Evolutionary conservation across 2,113 vertebrate species (phyloP), one percentile per base, ranked within the genome.

Genomic region (Larimichthys polyactis): DNA sequence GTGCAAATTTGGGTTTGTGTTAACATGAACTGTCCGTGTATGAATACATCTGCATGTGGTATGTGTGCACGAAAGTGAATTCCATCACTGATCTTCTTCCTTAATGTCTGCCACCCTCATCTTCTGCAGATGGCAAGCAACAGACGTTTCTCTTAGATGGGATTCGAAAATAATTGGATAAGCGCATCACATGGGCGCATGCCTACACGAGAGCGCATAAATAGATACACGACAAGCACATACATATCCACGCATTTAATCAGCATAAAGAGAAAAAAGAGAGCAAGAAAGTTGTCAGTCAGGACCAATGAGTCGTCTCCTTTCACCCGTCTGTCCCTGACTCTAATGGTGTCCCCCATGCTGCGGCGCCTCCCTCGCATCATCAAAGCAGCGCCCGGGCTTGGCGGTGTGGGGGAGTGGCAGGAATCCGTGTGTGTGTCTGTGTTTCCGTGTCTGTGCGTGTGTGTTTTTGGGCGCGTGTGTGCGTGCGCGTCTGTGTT

Each of bases 151-250:
- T 88, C 78, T 89, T 77, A 86, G 90, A 94, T 85, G 89, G 78
- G 75, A 87, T 92, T 91, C 59, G 44, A 90, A 92, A 93, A 93
- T 93, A 94, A 94, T 94, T 94, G 89, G 88, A 94, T 87, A 88
- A 93, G 88, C 86, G 58, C 60, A 62, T 27, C 52, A 40, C 58
- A 14, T 1, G 29, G 22, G 6, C 4, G 17, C 52, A 82, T 54
- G 59, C 79, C 58, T 72, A 64, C 78, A 87, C 76, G 79, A 44
- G 43, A 20, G 46, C 3, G 24, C 68, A 40, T 72, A 78, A 75
- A 71, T 54, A 77, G 71, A 79, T 54, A 66, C 78, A 57, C 15
- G 24, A 78, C 57, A 75, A 36, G 8, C 81, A 82, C 79, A 78
- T 51, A 77, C 71, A 79, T 75, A 84, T 79, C 22, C 58, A 81